Evolutionary conservation across 1,140 invertebrate genomes (phyloP).

Genomic region (Anastrepha ludens): DNA sequence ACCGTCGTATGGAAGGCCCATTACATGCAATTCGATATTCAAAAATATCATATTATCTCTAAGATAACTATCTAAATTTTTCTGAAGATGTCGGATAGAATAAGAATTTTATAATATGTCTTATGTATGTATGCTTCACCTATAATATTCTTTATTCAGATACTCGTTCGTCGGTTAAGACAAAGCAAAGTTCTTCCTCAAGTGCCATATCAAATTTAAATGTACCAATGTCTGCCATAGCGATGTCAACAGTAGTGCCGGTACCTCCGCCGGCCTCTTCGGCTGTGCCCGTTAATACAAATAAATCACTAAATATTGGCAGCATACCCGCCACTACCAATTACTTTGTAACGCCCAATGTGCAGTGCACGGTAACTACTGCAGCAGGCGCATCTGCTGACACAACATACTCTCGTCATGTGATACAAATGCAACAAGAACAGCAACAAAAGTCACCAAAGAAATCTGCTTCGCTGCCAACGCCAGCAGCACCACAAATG

Average conservation of each 20-base stretch:
- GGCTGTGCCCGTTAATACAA: conserved; percentile 33
- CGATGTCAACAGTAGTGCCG: conserved; percentile 1
- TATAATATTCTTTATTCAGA: conserved; percentile 29
- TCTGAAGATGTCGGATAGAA: too few species aligned
- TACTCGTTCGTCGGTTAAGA: conserved; percentile 52
- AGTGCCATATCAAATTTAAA: conserved; percentile 65
- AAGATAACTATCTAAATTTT: too few species aligned
- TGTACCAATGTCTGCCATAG: conserved; percentile 48
- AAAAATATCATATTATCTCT: too few species aligned
- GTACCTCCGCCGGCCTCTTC: conserved; percentile 54
- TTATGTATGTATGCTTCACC: not conserved
- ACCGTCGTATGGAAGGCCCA: too few species aligned
- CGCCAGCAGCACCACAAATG: conserved; percentile 60
- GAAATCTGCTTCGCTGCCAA: conserved; percentile 70
- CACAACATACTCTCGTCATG: conserved; percentile 54
- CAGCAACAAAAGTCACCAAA: conserved; percentile 64
- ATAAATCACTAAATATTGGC: conserved; percentile 32
- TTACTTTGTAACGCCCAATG: conserved; percentile 55
- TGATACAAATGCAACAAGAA: conserved; percentile 59
- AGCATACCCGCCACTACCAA: not conserved
- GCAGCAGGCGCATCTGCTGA: conserved; percentile 46
- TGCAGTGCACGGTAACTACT: conserved; percentile 51
- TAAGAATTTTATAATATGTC: too few species aligned
- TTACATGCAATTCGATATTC: too few species aligned
- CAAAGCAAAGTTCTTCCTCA: conserved; percentile 62